phyloP scores from a whole-genome alignment of 2,888 invertebrate species.

The Cenopis cana region DNA sequence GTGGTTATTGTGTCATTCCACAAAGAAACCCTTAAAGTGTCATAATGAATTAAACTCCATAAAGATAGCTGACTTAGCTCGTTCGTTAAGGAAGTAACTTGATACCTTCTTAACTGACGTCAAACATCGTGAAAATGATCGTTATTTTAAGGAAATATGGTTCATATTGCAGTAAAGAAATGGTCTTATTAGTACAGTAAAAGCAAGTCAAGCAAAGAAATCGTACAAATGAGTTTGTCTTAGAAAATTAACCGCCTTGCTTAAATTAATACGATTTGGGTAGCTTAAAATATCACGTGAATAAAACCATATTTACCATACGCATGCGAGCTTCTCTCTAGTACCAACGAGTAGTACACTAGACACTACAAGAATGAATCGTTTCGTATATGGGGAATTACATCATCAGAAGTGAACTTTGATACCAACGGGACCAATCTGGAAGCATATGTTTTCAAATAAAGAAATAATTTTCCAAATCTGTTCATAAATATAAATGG shows the following conservation, averaged over 20 bases:
- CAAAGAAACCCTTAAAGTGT: conserved; percentile 21
- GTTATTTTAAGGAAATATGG: conserved; percentile 3
- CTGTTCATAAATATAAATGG: no score
- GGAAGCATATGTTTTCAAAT: no score
- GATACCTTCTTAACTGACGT: conserved; percentile 14
- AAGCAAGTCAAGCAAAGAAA: conserved; percentile 26
- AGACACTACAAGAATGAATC: no score
- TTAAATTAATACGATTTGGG: neutral
- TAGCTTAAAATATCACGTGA: no score
- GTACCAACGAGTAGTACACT: no score
- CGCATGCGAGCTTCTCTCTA: no score
- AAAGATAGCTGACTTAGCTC: conserved; percentile 20
- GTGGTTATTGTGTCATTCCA: conserved; percentile 1
- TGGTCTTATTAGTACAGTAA: neutral
- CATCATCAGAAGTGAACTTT: no score
- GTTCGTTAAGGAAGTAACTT: conserved; percentile 17
- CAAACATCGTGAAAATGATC: neutral
- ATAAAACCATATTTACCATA: no score
- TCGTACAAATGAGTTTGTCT: conserved; percentile 27
- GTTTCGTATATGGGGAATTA: no score
- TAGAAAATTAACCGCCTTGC: neutral
- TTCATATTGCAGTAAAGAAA: neutral
- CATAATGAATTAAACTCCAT: conserved; percentile 19
- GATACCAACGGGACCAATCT: no score
- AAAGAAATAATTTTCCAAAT: no score